Percentiles rank a stretch among this genome's conserved stretches.
phyloP scores from a whole-genome alignment of 2,888 invertebrate genomes.

The Tenthredo scrophulariae region DNA sequence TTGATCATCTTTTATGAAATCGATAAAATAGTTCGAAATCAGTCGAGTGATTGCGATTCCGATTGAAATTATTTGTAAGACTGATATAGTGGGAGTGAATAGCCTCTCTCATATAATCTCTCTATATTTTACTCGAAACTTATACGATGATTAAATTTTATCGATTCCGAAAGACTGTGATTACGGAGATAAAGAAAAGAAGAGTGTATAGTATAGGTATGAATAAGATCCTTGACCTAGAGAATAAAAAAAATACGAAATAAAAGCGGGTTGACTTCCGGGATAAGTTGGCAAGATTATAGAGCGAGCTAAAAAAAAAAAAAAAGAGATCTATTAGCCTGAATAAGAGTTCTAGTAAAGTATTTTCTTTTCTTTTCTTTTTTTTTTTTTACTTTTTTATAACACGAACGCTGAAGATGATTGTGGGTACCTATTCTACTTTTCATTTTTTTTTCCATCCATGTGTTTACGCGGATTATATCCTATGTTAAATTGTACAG shows the following conservation, averaged over 20 bases:
- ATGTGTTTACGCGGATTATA: not conserved
- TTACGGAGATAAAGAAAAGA: not conserved
- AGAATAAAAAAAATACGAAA: not conserved
- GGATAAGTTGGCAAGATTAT: not conserved
- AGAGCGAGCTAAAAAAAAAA: not conserved
- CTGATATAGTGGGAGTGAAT: no score
- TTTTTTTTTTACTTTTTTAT: not conserved
- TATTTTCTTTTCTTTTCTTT: not conserved
- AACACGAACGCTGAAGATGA: no score
- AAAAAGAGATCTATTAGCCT: conserved; percentile 36
- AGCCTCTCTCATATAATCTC: no score
- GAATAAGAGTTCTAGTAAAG: conserved; percentile 15
- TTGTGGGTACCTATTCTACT: no score
- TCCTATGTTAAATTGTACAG: no score
- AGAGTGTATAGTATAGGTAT: not conserved
- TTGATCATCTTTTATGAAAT: no score
- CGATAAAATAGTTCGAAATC: no score
- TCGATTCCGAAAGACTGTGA: not conserved
- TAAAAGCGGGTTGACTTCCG: not conserved
- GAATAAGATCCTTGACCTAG: conserved; percentile 21
- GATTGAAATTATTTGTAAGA: no score
- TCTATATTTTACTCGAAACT: no score
- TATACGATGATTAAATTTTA: not conserved
- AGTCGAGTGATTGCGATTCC: no score
- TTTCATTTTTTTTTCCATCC: not conserved